phyloP scores from a whole-genome alignment of 2,888 invertebrate species.

The Sacculina carcini region DNA sequence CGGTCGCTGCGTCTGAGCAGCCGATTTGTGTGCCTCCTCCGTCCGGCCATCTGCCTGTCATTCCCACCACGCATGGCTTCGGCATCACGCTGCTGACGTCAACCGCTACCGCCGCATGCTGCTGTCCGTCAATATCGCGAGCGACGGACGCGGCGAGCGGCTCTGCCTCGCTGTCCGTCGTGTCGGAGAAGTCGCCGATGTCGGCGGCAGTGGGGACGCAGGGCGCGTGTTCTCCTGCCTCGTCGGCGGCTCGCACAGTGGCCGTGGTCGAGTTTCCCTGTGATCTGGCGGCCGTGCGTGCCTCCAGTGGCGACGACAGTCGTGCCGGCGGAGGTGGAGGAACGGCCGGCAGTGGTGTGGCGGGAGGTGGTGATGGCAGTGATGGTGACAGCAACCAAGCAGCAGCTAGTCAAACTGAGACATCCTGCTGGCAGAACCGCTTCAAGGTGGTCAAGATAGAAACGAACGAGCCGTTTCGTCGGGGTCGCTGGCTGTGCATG shows the following conservation, averaged over 20 bases:
- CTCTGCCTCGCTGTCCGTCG: no score
- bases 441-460: slow-evolving; percentile 89
- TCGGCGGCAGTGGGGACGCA: background rate
- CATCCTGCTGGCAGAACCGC: slow-evolving; percentile 26
- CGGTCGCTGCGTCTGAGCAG: no score
- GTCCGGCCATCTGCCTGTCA: slow-evolving; percentile 2
- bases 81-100: slow-evolving; percentile 4
- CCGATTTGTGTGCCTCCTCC: no score
- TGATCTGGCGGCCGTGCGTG: background rate
- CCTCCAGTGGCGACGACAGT: background rate
- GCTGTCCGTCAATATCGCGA: no score
- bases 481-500: slow-evolving; percentile 82
- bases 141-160: no score
- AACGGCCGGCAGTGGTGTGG: background rate
- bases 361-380: background rate
- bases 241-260: background rate
- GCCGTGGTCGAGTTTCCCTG: background rate
- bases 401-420: no score
- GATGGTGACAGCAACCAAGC: background rate
- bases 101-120: no score
- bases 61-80: background rate
- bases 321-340: background rate
- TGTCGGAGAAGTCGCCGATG: no score
- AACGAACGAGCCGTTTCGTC: slow-evolving; percentile 72
- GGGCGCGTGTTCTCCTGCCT: no score